A percentile compares a stretch with the other conserved stretches of the same genome.
These are phyloP conservation scores for Semicossyphus pulcher DNA, from an alignment of 2,113 vertebrate genomes.

Conservation along the genomic window DNA sequence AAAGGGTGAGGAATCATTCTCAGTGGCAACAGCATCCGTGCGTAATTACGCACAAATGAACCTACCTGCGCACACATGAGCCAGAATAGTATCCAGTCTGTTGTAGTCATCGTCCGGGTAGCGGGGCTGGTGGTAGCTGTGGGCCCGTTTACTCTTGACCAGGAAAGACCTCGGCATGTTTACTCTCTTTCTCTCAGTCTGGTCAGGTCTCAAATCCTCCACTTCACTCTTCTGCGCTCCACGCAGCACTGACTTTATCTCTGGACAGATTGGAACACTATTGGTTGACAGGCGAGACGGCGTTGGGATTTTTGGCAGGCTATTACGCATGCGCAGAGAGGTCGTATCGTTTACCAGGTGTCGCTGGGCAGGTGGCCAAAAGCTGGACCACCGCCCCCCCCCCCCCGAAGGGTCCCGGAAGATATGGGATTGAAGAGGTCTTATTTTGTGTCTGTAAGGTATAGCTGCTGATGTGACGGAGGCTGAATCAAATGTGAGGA, in stretches of 20 bases:
- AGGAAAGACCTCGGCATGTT: constrained; percentile 97
- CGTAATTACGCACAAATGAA: constrained; percentile 60
- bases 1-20: background rate
- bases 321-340: constrained; percentile 78
- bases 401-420: background rate
- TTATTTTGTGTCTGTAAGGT: constrained; percentile 6
- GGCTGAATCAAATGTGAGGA: background rate
- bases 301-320: constrained; percentile 68
- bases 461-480: background rate
- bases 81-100: constrained; percentile 83
- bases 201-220: constrained; percentile 35
- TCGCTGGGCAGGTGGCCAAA: constrained; percentile 83
- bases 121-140: constrained; percentile 97
- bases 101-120: constrained; percentile 86
- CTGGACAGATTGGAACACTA: constrained; percentile 69
- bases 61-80: constrained; percentile 88
- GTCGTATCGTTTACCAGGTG: constrained; percentile 87
- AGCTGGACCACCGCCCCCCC: constrained; percentile 25
- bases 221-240: constrained; percentile 35
- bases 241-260: constrained; percentile 71
- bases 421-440: constrained; percentile 26
- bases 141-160: constrained; percentile 97
- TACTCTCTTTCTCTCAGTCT: background rate
- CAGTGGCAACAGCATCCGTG: background rate
- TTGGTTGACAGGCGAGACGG: constrained; percentile 65